Conservation (phyloP, 2,797 vertebrate genomes). For the Catostomus latipinnis region DNA sequence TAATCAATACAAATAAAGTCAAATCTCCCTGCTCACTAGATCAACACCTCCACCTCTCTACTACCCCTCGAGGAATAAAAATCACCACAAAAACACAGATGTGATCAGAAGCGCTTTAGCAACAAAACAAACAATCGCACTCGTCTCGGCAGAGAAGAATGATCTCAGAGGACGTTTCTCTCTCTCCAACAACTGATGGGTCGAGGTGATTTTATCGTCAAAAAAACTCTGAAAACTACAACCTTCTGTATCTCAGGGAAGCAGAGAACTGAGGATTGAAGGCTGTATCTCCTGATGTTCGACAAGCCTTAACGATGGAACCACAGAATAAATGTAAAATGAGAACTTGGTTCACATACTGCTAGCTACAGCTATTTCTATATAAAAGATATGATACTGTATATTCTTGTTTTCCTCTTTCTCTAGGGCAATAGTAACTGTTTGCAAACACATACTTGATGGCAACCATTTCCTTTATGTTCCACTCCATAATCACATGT, state of each 20-base stretch:
- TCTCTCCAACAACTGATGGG: not conserved
- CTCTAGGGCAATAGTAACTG: constrained; percentile 76
- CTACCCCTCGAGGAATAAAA: constrained; percentile 61
- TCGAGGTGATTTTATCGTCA: constrained; percentile 68
- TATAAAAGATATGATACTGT: constrained; percentile 64
- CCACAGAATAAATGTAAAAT: constrained; percentile 59
- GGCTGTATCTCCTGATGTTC: constrained; percentile 77
- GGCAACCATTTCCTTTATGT: constrained; percentile 73
- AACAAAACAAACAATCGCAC: constrained; percentile 60
- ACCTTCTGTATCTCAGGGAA: constrained; percentile 99
- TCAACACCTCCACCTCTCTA: constrained; percentile 66
- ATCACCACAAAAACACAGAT: constrained; percentile 57
- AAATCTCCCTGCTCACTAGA: constrained; percentile 68
- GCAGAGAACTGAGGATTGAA: constrained; percentile 87
- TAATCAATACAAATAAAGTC: constrained; percentile 65
- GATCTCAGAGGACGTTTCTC: constrained; percentile 20
- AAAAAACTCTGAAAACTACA: constrained; percentile 77
- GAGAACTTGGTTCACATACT: constrained; percentile 75
- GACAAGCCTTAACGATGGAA: constrained; percentile 77
- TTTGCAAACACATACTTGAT: constrained; percentile 68
- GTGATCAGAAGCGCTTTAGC: constrained; percentile 55
- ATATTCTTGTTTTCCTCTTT: constrained; percentile 72
- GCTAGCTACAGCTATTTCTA: constrained; percentile 80
- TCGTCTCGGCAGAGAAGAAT: constrained; percentile 32
- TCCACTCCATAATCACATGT: constrained; percentile 38